These are phyloP conservation scores for Anagyrus pseudococci DNA, from an alignment of 2,888 invertebrate species.

Conservation along the genomic window DNA sequence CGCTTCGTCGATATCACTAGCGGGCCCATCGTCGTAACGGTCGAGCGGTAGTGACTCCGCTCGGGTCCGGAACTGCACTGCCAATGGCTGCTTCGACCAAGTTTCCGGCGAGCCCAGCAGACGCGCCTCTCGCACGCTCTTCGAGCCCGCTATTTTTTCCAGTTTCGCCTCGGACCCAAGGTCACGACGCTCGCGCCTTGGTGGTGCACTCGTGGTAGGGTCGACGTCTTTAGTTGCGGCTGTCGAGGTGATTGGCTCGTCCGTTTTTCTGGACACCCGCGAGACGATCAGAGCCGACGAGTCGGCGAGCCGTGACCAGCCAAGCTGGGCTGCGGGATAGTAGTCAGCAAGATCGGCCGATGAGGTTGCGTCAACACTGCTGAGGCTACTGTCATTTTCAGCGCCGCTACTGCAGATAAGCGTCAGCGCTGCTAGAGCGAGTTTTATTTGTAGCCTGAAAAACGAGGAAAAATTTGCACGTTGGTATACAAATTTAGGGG, in stretches of 20 bases:
- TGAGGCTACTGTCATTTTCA: background rate
- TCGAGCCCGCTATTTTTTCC: slow-evolving; percentile 51
- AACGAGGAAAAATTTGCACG: background rate
- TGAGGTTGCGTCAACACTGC: slow-evolving; percentile 37
- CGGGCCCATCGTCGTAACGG: slow-evolving; percentile 9
- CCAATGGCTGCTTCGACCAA: slow-evolving; percentile 55
- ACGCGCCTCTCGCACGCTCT: slow-evolving; percentile 50
- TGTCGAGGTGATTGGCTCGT: slow-evolving; percentile 31
- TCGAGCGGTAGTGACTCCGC: slow-evolving; percentile 38
- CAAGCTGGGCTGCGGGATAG: slow-evolving; percentile 40
- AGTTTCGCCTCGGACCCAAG: slow-evolving; percentile 42
- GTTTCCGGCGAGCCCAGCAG: slow-evolving; percentile 50
- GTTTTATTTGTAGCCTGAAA: background rate
- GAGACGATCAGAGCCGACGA: slow-evolving; percentile 49
- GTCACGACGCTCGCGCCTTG: slow-evolving; percentile 44
- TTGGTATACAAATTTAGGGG: background rate
- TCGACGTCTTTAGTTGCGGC: background rate
- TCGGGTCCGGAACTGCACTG: slow-evolving; percentile 51
- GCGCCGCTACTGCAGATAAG: too few relatives aligned
- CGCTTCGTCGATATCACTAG: slow-evolving; percentile 19
- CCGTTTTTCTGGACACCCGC: slow-evolving; percentile 50
- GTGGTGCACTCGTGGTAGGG: background rate
- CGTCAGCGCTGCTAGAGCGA: background rate
- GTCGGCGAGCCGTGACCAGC: slow-evolving; percentile 48
- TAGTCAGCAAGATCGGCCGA: slow-evolving; percentile 43